Evolutionary conservation across 2,797 vertebrate genomes (phyloP).

Genomic region (Poliocrania exsul): DNA sequence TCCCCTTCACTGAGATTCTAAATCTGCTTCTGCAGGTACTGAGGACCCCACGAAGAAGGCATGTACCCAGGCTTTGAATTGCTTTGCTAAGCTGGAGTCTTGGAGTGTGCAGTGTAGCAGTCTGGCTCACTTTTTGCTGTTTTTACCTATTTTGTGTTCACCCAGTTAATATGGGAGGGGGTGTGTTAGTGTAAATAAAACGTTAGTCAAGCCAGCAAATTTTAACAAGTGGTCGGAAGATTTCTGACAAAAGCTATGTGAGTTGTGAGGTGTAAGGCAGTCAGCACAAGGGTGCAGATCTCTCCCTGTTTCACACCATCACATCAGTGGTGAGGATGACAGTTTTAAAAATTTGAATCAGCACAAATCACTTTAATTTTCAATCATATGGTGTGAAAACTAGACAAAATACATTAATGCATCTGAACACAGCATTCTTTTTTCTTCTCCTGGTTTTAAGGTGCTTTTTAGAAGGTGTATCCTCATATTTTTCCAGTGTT

Average conservation of each 20-base stretch:
- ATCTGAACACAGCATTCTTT: not conserved
- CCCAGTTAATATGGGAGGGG: not conserved
- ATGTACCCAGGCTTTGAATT: accelerated
- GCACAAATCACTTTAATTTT: not conserved
- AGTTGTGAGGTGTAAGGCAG: not conserved
- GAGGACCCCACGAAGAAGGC: not conserved
- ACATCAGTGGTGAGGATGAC: not conserved
- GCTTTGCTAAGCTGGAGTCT: not conserved
- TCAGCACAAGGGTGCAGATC: not conserved
- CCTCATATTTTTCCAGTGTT: not conserved
- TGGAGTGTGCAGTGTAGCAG: not conserved
- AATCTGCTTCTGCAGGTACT: not conserved
- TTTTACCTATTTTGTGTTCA: not conserved
- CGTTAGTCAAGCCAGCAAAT: not conserved
- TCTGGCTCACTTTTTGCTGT: not conserved
- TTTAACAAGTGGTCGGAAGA: not conserved
- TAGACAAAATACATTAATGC: not conserved
- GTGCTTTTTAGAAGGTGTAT: not conserved
- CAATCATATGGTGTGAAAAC: not conserved
- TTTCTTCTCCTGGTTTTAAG: not conserved
- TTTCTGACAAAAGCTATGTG: not conserved
- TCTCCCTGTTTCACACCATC: not conserved
- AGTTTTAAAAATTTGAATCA: not conserved
- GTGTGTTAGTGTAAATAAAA: not conserved
- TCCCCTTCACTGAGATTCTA: not conserved